Percentiles rank a stretch among this genome's conserved stretches.
Conservation (phyloP, 2,888 invertebrate genomes). For the Carterocephalus palaemon region DNA sequence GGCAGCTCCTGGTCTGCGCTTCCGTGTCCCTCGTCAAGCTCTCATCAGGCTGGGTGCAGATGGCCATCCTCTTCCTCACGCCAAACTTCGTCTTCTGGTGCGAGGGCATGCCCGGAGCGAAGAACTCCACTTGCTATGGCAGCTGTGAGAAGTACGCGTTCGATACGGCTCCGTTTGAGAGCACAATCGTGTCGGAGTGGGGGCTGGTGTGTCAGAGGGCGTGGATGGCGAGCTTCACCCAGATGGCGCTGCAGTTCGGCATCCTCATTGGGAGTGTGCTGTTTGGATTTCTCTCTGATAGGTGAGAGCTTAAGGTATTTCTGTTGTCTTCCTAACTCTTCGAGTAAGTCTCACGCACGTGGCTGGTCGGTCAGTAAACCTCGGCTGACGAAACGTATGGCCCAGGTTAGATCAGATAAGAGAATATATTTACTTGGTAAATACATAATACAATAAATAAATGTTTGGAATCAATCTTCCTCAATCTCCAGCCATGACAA, state of each 20-base stretch:
- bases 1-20: conserved; percentile 83
- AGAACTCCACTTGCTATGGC: conserved; percentile 68
- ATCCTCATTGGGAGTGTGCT: conserved; percentile 84
- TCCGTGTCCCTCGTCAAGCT: conserved; percentile 84
- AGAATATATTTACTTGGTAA: too few relatives aligned
- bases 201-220: conserved; percentile 82
- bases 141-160: conserved; percentile 78
- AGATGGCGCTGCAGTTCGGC: conserved; percentile 86
- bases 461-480: too few relatives aligned
- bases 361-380: too few relatives aligned
- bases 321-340: too few relatives aligned
- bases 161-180: conserved; percentile 81
- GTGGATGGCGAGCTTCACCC: conserved; percentile 84
- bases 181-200: conserved; percentile 87
- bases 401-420: too few relatives aligned
- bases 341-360: too few relatives aligned
- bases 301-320: conserved; percentile 64
- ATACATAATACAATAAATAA: too few relatives aligned
- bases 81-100: conserved; percentile 80
- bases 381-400: too few relatives aligned
- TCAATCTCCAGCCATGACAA: too few relatives aligned
- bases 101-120: conserved; percentile 47
- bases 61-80: conserved; percentile 85
- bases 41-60: conserved; percentile 88
- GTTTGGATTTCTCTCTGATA: conserved; percentile 86